These are phyloP conservation scores for Parambassis ranga DNA, from an alignment of 2,797 vertebrate species.

Conservation along the genomic window DNA sequence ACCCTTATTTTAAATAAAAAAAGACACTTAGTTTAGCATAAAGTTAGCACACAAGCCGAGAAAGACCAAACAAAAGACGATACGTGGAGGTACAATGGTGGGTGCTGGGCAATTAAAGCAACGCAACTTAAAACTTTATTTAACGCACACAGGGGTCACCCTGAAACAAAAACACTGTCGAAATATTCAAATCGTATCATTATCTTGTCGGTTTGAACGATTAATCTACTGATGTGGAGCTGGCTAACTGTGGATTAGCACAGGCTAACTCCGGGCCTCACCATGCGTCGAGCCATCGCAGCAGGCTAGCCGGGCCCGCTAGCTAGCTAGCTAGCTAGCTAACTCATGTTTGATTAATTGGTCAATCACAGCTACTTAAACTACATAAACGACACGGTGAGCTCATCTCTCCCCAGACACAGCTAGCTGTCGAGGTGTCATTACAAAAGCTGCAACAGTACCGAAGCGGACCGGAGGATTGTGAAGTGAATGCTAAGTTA, in stretches of 20 bases:
- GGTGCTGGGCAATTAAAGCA: not conserved
- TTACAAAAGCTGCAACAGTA: accelerated
- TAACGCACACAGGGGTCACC: accelerated
- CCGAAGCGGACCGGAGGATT: accelerated
- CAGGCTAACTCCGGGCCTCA: constrained; percentile 46
- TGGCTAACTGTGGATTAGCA: constrained; percentile 43
- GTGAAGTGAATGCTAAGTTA: not conserved
- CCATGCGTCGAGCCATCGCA: constrained; percentile 61
- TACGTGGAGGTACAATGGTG: not conserved
- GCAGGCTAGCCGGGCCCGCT: constrained; percentile 47
- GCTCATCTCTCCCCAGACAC: accelerated
- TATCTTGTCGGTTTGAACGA: accelerated
- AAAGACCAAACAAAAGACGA: constrained; percentile 33
- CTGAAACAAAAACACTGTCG: accelerated
- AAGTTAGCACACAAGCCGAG: not conserved
- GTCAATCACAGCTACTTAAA: accelerated
- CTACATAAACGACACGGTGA: not conserved
- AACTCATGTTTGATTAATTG: not conserved
- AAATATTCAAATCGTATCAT: accelerated
- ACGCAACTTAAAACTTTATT: not conserved
- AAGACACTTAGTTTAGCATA: no score
- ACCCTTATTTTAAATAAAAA: no score
- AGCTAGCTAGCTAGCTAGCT: not conserved
- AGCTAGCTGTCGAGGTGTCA: not conserved
- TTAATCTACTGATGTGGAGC: not conserved